Conservation (phyloP, 2,113 vertebrate genomes). For the Formicarius rufipectus region DNA sequence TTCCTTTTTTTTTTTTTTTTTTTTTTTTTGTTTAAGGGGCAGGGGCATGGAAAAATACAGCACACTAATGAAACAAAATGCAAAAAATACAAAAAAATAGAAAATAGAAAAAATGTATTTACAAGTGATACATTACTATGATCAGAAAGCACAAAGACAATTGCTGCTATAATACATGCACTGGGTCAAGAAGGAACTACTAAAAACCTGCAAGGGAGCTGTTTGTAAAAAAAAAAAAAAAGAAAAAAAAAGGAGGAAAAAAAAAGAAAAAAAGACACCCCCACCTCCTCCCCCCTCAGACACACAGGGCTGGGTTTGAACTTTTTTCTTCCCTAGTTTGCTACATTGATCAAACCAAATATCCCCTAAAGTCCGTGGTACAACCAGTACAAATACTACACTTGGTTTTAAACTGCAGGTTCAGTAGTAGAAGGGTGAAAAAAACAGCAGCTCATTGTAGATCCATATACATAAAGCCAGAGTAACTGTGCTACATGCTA, state of each 20-base stretch:
- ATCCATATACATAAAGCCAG: constrained; percentile 76
- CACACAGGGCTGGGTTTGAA: constrained; percentile 16
- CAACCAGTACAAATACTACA: constrained; percentile 73
- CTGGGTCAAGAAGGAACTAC: constrained; percentile 67
- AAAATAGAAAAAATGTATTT: constrained; percentile 89
- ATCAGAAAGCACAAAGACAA: constrained; percentile 78
- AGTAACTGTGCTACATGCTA: constrained; percentile 78
- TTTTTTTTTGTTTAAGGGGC: constrained; percentile 49
- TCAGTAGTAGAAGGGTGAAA: neutral
- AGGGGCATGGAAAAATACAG: constrained; percentile 78
- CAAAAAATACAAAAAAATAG: constrained; percentile 81
- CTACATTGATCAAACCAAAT: constrained; percentile 75
- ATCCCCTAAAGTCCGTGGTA: constrained; percentile 63
- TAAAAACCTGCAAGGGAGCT: constrained; percentile 66
- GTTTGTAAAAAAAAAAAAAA: constrained; percentile 33
- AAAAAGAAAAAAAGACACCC: neutral
- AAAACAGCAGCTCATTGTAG: constrained; percentile 59
- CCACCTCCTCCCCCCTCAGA: neutral
- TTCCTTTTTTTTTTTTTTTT: constrained; percentile 15
- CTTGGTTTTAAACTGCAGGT: constrained; percentile 63
- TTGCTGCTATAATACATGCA: constrained; percentile 82
- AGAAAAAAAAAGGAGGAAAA: neutral
- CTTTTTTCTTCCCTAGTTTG: constrained; percentile 72
- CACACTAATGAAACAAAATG: constrained; percentile 81
- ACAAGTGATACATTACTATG: constrained; percentile 84